These are phyloP conservation scores for Morone chrysops DNA, from an alignment of 2,113 vertebrate species.

Conservation along the genomic window DNA sequence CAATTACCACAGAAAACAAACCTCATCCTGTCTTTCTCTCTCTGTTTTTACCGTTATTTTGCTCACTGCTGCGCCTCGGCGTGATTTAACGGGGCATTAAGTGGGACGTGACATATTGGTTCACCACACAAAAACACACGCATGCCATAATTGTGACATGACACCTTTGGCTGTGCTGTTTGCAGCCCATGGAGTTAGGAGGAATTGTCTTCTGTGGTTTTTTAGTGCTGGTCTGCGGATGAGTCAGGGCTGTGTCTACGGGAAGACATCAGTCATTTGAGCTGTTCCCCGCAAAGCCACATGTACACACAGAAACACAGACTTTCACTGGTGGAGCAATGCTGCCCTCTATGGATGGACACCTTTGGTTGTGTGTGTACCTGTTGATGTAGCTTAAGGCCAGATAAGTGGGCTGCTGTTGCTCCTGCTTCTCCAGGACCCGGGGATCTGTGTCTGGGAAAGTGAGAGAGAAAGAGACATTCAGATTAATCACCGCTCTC, in stretches of 20 bases:
- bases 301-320: constrained; percentile 12
- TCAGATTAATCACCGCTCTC: constrained; percentile 50
- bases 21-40: constrained; percentile 19
- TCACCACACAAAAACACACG: constrained; percentile 59
- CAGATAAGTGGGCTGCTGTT: constrained; percentile 98
- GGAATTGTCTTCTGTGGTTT: constrained; percentile 71
- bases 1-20: constrained; percentile 67
- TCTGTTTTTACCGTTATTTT: constrained; percentile 41
- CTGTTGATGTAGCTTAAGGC: constrained; percentile 99
- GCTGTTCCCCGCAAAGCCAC: constrained; percentile 49
- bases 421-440: constrained; percentile 98
- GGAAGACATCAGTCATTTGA: constrained; percentile 68
- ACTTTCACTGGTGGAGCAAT: constrained; percentile 51
- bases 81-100: constrained; percentile 64
- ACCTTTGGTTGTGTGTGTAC: constrained; percentile 72
- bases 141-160: constrained; percentile 18
- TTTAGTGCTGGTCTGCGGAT: constrained; percentile 51
- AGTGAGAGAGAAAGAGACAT: constrained; percentile 36
- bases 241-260: constrained; percentile 71
- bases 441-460: constrained; percentile 96
- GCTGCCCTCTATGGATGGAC: constrained; percentile 66
- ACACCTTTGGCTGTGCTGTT: constrained; percentile 27
- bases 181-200: constrained; percentile 31
- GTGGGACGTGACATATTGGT: constrained; percentile 59
- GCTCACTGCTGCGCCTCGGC: constrained; percentile 15